Evolutionary conservation across 2,888 invertebrate genomes (phyloP), one percentile per base, ranked within the genome.

Genomic region (Andrena haemorrhoa): DNA sequence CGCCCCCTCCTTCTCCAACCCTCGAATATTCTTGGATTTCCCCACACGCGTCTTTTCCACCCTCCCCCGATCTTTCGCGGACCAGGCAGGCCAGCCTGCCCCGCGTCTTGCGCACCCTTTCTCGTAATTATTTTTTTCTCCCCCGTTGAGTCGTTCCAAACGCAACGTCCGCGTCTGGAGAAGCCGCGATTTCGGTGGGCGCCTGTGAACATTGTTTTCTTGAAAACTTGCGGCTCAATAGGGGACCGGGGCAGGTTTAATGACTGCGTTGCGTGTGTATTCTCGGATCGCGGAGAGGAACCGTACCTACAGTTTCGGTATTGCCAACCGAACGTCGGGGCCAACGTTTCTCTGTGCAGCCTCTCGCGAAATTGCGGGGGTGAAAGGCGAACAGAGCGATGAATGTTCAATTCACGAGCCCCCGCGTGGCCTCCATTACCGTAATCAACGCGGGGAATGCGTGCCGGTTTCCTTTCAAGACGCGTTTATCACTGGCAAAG

Each of bases 1-100:
- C 16, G 16, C 41, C 16, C 41, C 41, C 41, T 1, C 41, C 41
- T 41, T 41, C 51, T 20, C 2, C 12, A 8, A 60, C 65, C 63
- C 73, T 65, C 61, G 75, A 79, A 83, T 76, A 70, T 75, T 79
- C 73, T 83, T 79, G 56, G 70, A 68, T 64, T 84, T 66, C 65
- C 61, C 31, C 65, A 29, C 71, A 71, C 77, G 60, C 64, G 81
- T 69, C 26, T 69, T 65, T 66, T 35, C 10, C 35, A 51, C 53
- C 41, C 26, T 58, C 10, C 31, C 56, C 7, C 26, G 1, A n/a
- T 41, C 10, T 31, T 29, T 10, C 47, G 4, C 12, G 41, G 41
- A 41, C 12, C 41, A 41, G 41, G 16, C 41, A 41, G 41, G 35
- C 20, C 20, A n/a, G 49, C 10, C 33, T 20, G 33, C 53, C 33